Percentiles rank a stretch among this genome's conserved stretches.
Evolutionary conservation across 2,888 invertebrate species (phyloP).

Genomic region (Tipula confusa): DNA sequence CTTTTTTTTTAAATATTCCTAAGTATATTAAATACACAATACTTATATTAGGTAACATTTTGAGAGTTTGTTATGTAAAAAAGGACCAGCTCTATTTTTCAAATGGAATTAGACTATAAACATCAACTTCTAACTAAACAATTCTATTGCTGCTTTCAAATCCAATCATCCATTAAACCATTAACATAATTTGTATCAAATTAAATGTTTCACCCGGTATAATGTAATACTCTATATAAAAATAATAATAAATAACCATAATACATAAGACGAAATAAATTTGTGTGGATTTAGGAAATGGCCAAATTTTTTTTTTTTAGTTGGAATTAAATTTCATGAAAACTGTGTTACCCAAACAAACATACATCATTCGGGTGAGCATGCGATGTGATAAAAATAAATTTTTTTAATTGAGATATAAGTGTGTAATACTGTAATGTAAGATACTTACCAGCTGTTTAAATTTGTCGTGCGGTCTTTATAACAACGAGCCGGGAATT

Average conservation of each 20-base stretch:
- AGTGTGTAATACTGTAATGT: neutral
- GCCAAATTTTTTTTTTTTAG: neutral
- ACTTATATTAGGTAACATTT: no score
- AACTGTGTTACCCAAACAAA: neutral
- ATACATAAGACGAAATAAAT: neutral
- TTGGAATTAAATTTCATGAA: neutral
- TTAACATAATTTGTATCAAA: no score
- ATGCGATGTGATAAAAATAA: neutral
- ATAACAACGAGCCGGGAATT: neutral
- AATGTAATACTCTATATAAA: neutral
- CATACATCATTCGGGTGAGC: neutral
- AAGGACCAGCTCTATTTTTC: no score
- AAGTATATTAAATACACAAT: no score
- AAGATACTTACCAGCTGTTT: slow-evolving; percentile 7
- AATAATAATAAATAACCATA: neutral
- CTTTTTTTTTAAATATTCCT: no score
- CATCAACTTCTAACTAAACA: no score
- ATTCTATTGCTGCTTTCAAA: no score
- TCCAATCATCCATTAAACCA: no score
- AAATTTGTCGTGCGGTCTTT: neutral
- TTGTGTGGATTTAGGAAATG: neutral
- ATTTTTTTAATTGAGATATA: slow-evolving; percentile 16
- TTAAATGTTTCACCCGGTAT: no score
- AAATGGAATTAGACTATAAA: no score
- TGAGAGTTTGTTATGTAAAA: no score